Evolutionary conservation across 2,888 invertebrate species (phyloP), one percentile per base, ranked within the genome.

Genomic region (Nomada ferruginata): DNA sequence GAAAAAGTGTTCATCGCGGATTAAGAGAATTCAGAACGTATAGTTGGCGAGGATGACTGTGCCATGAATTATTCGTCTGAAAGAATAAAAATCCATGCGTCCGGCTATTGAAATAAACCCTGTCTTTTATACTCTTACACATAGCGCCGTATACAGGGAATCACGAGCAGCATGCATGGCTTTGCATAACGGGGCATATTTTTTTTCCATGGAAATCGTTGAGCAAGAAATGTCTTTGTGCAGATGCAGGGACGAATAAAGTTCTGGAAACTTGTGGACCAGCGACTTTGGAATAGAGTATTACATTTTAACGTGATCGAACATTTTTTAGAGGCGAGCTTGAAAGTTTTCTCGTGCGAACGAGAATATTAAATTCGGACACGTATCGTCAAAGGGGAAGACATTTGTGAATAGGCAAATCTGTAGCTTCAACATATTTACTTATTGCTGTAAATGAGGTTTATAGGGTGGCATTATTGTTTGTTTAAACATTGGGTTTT

Each of bases 21-120:
- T 59, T 66, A 26, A 50, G 50, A 18, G 44, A 52, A 71, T 47
- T 61, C 20, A 5, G 0, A 36, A 29, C 5, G 72, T 52, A 42
- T 52, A 44, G 61, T 61, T 47, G 44, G 13, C 20, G 10, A 1
- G 42, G 61, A 29, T 55, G 10, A 11, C 18, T 47, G 53, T 61
- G 23, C 29, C 52, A 29, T 64, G 64, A 64, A 77, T 77, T 77
- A 64, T 77, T 77, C 65, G 18, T n/a, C 20, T n/a, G 59, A 75
- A 52, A 55, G 36, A 66, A 61, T 44, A 23, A 47, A 66, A 55
- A 53, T 76, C 65, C 29, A 61, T 60, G 60, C 52, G 29, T 11
- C n/a, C n/a, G 60, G 29, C 36, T 61, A 77, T 74, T 66, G 65
- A 61, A 66, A 74, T 74, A 74, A 66, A 74, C 66, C 20, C n/a